Evolutionary conservation across 1,140 invertebrate species (phyloP).

Genomic region (Thaumetopoea pityocampa): DNA sequence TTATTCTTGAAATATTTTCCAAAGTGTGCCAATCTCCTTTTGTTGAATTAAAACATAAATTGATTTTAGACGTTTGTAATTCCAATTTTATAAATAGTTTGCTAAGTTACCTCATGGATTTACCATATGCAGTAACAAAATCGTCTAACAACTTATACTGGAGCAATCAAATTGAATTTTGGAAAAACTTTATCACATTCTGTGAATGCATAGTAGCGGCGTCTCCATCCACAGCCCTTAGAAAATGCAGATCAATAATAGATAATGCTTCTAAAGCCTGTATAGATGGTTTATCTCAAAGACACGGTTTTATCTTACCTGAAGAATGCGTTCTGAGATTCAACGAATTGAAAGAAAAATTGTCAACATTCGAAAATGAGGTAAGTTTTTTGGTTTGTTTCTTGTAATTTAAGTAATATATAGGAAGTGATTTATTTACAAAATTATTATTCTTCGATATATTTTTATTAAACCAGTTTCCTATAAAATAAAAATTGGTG

Average conservation of each 20-base stretch:
- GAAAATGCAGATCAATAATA: slow-evolving; percentile 50
- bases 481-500: too few species aligned
- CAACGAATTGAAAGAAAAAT: slow-evolving; percentile 37
- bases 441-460: too few species aligned
- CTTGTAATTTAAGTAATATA: too few species aligned
- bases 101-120: slow-evolving; percentile 45
- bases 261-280: slow-evolving; percentile 43
- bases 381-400: slow-evolving; percentile 20
- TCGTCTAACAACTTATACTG: slow-evolving; percentile 54
- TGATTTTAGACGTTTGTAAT: slow-evolving; percentile 54
- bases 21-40: slow-evolving; percentile 56
- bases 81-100: slow-evolving; percentile 50
- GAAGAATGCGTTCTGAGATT: slow-evolving; percentile 42
- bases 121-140: slow-evolving; percentile 42
- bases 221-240: slow-evolving; percentile 52
- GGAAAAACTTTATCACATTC: slow-evolving; percentile 50
- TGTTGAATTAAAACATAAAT: slow-evolving; percentile 44
- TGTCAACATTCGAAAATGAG: slow-evolving; percentile 38
- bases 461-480: too few species aligned
- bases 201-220: slow-evolving; percentile 46
- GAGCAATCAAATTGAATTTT: slow-evolving; percentile 58
- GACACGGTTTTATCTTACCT: slow-evolving; percentile 42
- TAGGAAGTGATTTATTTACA: too few species aligned
- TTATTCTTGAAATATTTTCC: slow-evolving; percentile 46
- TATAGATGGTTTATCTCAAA: slow-evolving; percentile 46